Evolutionary conservation across 2,113 vertebrate genomes (phyloP), one percentile per base, ranked within the genome.

Genomic region (Nesoenas mayeri): DNA sequence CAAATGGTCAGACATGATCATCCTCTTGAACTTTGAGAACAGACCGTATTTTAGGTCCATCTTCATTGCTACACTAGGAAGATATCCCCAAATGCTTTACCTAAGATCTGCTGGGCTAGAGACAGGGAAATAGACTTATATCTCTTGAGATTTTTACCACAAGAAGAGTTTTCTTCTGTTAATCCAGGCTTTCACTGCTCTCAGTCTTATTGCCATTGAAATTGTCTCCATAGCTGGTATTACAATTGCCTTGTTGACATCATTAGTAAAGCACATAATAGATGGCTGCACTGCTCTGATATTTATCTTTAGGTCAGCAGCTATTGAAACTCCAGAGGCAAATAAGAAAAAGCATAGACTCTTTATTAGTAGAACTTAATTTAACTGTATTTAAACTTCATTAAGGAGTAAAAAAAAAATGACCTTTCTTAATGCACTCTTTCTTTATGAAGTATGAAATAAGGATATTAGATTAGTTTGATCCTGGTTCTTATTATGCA

Each of bases 361-460:
- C 83, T 93, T 94, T 91, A 72, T 93, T 92, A 93, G 88, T 5
- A 92, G 91, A 94, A 93, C 80, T 87, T 87, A 86, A 93, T 96
- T 95, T 90, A 85, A 89, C 90, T 86, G 61, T 81, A 71, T 95
- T 96, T 91, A 93, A 96, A 95, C 69, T 85, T 93, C 80, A 92
- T 96, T 96, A 82, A 91, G 88, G 80, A 96, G 66, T 16, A 6
- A 34, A 65, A 92, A 80, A n/a, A 50, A 79, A 60, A 65, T 34
- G 31, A 48, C 73, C 83, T 65, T 95, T 91, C 85, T 85, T 87
- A 89, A 91, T 77, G 53, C 64, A 92, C 48, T 82, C 77, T 57
- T 91, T 89, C 83, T 96, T 92, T 94, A 92, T 87, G 61, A 93
- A 94, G 91, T 82, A 93, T 70, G 77, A 78, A 89, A 58, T 95